Evolutionary conservation across 2,113 vertebrate genomes (phyloP), one percentile per base, ranked within the genome.

Genomic region (Trematocara macrostoma): DNA sequence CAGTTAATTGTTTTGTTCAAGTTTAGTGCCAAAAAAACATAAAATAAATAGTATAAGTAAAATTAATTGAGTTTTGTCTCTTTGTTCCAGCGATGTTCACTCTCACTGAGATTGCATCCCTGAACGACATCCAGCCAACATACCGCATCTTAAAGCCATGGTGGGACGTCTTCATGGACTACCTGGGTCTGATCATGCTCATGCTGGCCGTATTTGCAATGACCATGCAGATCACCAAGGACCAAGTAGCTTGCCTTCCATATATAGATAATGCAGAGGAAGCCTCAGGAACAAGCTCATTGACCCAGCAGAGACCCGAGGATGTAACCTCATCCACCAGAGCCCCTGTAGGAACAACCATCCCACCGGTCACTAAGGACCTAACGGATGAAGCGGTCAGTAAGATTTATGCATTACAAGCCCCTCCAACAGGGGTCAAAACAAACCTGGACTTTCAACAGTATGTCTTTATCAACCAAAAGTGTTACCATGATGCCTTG

Each of bases 141-240:
- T 99, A 99, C 84, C 98, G 98, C 52, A 99, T 99, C 95, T 95
- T 99, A 93, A 99, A 99, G 95, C 99, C 99, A 97, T 99, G 99
- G 99, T 99, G 99, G 99, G 99, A 99, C n/a, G 98, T 99, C 42
- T 99, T 99, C 94, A 99, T 99, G 99, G 99, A 99, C 97, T 99
- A 99, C 94, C 96, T 99, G 79, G 98, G 98, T 18, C 94, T 99
- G 52, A 97, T 99, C 88, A 99, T 99, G 98, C 94, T 99, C 88
- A 99, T 99, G 98, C 95, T 99, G 87, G 98, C 99, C 88, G 98
- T 99, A 91, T 99, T 99, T 91, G 98, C 98, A 69, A 99, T 98
- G 96, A 99, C 99, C 91, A 99, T 99, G 98, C 99, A 99, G 91
- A 96, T 99, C 94, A 98, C 98, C 95, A 99, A 98, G 97, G 98